phyloP scores from a whole-genome alignment of 2,113 vertebrate species.

The Ciconia stormi region DNA sequence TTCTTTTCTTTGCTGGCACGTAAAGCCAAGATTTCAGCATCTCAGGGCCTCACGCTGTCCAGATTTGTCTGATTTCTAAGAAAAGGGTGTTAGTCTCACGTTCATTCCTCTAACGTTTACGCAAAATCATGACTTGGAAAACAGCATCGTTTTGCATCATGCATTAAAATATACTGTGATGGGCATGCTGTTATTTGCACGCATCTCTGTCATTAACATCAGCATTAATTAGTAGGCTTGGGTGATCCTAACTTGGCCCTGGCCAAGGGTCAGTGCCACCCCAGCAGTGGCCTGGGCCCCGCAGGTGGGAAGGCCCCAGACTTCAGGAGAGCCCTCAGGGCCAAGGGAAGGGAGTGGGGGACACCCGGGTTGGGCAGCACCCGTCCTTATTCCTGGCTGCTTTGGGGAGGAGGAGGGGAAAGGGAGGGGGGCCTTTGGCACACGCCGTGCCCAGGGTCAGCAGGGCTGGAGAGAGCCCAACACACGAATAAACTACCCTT shows the following conservation, averaged over 20 bases:
- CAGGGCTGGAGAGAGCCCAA: not conserved
- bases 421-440: conserved; percentile 35
- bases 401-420: not conserved
- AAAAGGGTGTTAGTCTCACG: not conserved
- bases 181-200: not conserved
- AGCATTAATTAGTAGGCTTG: not conserved
- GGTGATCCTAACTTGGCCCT: not conserved
- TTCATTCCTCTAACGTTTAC: not conserved
- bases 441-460: not conserved
- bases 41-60: not conserved
- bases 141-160: not conserved
- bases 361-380: not conserved
- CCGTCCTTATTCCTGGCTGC: not conserved
- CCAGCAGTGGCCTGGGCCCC: not conserved
- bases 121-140: conserved; percentile 21
- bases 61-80: not conserved
- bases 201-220: not conserved
- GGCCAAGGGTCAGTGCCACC: not conserved
- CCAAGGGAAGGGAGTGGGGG: not conserved
- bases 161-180: not conserved
- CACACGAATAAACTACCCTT: not conserved
- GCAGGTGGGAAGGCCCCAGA: not conserved
- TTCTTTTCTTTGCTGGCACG: not conserved
- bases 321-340: not conserved
- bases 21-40: conserved; percentile 8